Percentiles rank a stretch among this genome's conserved stretches.
Conservation (phyloP, 2,113 vertebrate genomes). For the Ochotona princeps region DNA sequence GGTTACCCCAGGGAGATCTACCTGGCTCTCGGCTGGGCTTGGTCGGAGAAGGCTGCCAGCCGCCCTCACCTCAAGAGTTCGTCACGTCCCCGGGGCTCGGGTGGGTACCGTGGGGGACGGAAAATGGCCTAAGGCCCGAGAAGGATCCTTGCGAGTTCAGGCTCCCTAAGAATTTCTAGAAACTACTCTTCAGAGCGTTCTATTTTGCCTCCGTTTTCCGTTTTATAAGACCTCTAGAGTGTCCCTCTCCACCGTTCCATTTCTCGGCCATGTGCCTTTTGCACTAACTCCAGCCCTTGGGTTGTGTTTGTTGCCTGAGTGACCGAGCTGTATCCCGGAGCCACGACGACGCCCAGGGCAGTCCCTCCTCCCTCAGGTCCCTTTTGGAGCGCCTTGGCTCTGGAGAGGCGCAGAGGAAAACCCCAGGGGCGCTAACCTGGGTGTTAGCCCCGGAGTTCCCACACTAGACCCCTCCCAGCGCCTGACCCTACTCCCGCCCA, state of each 20-base stretch:
- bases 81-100: not conserved
- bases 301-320: not conserved
- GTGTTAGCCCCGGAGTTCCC: no score
- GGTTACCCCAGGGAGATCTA: not conserved
- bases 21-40: not conserved
- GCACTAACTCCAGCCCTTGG: not conserved
- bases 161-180: not conserved
- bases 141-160: not conserved
- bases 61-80: no score
- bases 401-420: not conserved
- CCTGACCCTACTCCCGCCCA: not conserved
- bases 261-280: constrained; percentile 1
- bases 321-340: not conserved
- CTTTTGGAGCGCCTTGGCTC: not conserved
- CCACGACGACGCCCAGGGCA: no score
- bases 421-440: not conserved
- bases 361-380: not conserved
- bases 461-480: not conserved
- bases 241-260: not conserved
- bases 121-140: not conserved
- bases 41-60: not conserved
- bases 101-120: not conserved
- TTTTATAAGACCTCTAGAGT: not conserved
- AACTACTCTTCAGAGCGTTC: not conserved
- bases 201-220: not conserved